Evolutionary conservation across 2,113 vertebrate genomes (phyloP).

Genomic region (Neodon shergylaensis): DNA sequence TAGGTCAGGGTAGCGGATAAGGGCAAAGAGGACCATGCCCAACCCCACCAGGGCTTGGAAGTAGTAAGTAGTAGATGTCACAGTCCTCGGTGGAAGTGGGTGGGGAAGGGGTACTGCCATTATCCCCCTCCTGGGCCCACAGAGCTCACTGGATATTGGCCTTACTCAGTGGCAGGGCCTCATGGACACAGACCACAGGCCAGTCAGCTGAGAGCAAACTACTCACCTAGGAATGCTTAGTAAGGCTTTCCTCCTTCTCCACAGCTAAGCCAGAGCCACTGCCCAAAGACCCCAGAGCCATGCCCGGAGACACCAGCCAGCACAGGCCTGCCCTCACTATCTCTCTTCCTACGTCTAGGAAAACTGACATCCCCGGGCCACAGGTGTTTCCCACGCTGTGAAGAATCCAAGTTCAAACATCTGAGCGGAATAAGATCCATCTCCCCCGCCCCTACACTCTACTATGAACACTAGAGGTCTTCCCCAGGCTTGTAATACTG

Average conservation of each 20-base stretch:
- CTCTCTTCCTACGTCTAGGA: neutral
- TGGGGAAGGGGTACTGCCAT: neutral
- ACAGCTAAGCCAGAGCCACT: neutral
- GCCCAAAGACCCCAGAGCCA: neutral
- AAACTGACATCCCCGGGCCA: accelerated
- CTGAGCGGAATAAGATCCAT: neutral
- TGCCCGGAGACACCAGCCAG: neutral
- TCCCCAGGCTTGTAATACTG: accelerated
- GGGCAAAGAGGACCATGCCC: neutral
- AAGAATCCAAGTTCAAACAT: neutral
- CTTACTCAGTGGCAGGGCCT: neutral
- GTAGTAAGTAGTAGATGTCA: neutral
- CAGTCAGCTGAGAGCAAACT: neutral
- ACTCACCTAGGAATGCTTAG: neutral
- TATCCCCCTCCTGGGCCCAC: accelerated
- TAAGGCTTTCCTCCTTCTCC: neutral
- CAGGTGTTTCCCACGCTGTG: neutral
- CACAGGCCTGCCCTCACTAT: neutral
- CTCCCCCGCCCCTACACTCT: neutral
- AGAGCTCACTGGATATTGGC: accelerated
- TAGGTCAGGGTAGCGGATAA: neutral
- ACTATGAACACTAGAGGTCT: too few species aligned
- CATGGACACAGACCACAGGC: neutral
- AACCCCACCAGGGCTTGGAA: neutral
- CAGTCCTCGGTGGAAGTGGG: neutral